A percentile compares a stretch with the other conserved stretches of the same genome.
Evolutionary conservation across 2,113 vertebrate species (phyloP).

Genomic region (Arothron firmamentum): DNA sequence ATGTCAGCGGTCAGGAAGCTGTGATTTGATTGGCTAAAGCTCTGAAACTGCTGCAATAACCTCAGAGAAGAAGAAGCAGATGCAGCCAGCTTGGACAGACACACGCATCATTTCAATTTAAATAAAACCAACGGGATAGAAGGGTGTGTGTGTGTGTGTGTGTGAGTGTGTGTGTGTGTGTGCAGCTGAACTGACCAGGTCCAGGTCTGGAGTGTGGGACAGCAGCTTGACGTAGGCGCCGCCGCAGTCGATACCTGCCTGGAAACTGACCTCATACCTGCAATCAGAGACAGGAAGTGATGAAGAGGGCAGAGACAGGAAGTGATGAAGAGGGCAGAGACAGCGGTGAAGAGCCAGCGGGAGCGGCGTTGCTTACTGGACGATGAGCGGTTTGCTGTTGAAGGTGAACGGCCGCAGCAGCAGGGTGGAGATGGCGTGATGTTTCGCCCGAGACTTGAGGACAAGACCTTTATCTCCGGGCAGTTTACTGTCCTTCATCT

Average conservation of each 20-base stretch:
- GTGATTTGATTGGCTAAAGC: too few species aligned
- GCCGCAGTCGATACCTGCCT: slow-evolving; percentile 94
- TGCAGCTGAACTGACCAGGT: slow-evolving; percentile 77
- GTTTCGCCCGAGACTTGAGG: slow-evolving; percentile 89
- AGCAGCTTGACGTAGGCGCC: slow-evolving; percentile 96
- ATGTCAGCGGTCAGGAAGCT: too few species aligned
- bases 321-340: background rate
- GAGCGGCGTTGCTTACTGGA: slow-evolving; percentile 86
- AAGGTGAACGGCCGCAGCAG: slow-evolving; percentile 89
- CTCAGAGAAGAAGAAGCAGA: too few species aligned
- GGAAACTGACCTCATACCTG: slow-evolving; percentile 98
- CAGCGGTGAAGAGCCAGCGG: too few species aligned
- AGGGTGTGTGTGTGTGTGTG: too few species aligned
- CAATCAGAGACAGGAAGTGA: background rate
- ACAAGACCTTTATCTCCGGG: slow-evolving; percentile 94
- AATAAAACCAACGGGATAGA: too few species aligned
- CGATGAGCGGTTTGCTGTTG: slow-evolving; percentile 85
- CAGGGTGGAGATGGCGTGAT: slow-evolving; percentile 90
- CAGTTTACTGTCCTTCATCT: slow-evolving; percentile 92
- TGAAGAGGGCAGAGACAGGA: background rate
- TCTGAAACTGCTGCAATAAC: too few species aligned
- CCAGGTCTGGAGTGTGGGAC: slow-evolving; percentile 84
- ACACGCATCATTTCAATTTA: too few species aligned
- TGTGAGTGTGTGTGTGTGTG: background rate
- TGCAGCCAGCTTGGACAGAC: background rate